Percentiles rank a stretch among this genome's conserved stretches.
These are phyloP conservation scores for Adineta ricciae DNA, from an alignment of 2,888 invertebrate species.

Conservation along the genomic window DNA sequence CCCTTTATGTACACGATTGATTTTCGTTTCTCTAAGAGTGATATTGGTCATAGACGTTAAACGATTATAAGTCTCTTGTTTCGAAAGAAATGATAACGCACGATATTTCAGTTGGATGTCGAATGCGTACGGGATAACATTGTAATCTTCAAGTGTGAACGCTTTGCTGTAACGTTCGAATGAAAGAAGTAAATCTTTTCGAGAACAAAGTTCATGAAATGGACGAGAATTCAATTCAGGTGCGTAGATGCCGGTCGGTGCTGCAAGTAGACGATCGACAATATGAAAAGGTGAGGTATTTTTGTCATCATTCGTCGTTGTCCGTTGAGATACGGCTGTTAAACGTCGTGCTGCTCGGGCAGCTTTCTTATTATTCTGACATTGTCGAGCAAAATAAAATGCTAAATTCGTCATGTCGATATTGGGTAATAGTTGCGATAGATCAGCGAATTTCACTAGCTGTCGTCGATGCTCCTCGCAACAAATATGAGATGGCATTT, in stretches of 20 bases:
- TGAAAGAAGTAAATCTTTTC: background rate
- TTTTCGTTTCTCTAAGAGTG: background rate
- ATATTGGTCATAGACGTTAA: background rate
- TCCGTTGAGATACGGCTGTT: background rate
- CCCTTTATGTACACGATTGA: background rate
- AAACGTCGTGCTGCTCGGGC: background rate
- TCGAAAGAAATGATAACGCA: background rate
- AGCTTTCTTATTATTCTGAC: conserved; percentile 5
- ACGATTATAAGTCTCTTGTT: background rate
- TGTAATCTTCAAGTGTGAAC: background rate
- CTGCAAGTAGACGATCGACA: background rate
- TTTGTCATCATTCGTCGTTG: background rate
- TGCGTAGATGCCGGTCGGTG: background rate
- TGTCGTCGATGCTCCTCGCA: background rate
- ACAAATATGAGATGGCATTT: background rate
- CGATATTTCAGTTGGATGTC: background rate
- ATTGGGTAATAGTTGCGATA: background rate
- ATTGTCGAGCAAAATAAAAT: background rate
- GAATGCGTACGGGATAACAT: background rate
- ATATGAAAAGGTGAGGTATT: background rate
- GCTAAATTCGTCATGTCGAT: background rate
- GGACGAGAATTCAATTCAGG: background rate
- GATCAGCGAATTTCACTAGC: background rate
- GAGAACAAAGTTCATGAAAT: background rate
- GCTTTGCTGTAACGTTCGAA: background rate